Conservation (phyloP, 2,113 vertebrate species). For the cat (Felis catus) region F.catus_Fca126_mat1.0 CM031412.1:120561501-120562000, state of each 20-base stretch:
- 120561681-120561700: too few species aligned
- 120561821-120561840: not conserved
- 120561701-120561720: too few species aligned
- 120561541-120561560: not conserved
- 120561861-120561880: not conserved
- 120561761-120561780: too few species aligned
- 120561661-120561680: too few species aligned
- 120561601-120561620: too few species aligned
- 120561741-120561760: too few species aligned
- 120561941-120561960: not conserved
- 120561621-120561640: too few species aligned
- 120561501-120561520: not conserved
- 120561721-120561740: too few species aligned
- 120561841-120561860: not conserved
- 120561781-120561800: not conserved
- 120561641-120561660: too few species aligned
- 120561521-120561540: not conserved
- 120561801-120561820: not conserved
- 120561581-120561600: too few species aligned
- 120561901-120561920: not conserved
- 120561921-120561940: not conserved
- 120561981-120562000: not conserved
- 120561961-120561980: not conserved
- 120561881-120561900: not conserved
- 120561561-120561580: not conserved